A percentile compares a stretch with the other conserved stretches of the same genome.
These are phyloP conservation scores for Dasypus novemcinctus DNA, from an alignment of 2,113 vertebrate species.

Conservation along the genomic window DNA sequence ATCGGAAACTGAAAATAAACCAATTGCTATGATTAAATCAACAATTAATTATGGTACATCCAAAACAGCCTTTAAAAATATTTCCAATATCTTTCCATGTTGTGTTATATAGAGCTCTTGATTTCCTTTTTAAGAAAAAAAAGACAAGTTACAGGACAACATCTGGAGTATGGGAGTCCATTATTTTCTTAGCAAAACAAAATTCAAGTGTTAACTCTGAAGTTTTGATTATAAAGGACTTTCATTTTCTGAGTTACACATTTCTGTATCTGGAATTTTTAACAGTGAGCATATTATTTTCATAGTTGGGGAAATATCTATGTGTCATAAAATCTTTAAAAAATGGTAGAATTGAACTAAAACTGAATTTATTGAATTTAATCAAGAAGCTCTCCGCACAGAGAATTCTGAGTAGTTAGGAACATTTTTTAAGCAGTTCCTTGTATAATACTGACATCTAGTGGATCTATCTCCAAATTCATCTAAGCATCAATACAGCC, in stretches of 20 bases:
- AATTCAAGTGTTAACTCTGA: not conserved
- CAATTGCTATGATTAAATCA: not conserved
- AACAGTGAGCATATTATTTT: not conserved
- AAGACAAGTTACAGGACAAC: not conserved
- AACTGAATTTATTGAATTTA: not conserved
- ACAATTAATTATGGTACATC: not conserved
- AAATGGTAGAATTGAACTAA: conserved; percentile 4
- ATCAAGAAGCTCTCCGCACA: too few relatives aligned
- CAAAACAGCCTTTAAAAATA: not conserved
- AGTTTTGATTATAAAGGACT: not conserved
- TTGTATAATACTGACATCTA: conserved; percentile 34
- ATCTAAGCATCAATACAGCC: not conserved
- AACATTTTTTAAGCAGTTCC: too few relatives aligned
- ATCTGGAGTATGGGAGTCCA: not conserved
- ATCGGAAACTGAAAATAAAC: not conserved
- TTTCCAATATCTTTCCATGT: not conserved
- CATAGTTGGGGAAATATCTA: not conserved
- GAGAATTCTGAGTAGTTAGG: too few relatives aligned
- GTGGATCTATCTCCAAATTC: not conserved
- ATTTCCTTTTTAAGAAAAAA: not conserved
- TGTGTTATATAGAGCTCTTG: not conserved
- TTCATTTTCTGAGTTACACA: not conserved
- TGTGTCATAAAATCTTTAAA: not conserved
- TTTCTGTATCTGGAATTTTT: not conserved
- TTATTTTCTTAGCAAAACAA: not conserved